Evolutionary conservation across 2,113 vertebrate genomes (phyloP).

Genomic region (Mohoua ochrocephala): DNA sequence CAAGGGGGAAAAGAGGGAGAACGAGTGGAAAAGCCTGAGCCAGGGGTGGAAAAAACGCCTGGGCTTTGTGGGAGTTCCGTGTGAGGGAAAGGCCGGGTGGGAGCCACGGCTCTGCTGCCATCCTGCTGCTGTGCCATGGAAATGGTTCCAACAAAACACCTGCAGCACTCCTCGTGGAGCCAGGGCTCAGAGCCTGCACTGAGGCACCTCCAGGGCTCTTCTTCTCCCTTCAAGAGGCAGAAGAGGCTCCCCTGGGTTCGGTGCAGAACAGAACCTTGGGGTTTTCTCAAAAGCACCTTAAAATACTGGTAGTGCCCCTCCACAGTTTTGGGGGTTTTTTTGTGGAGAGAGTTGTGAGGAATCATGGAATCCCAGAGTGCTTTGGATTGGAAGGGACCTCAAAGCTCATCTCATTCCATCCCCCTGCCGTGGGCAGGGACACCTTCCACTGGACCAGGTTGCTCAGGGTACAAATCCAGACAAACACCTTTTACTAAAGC

Average conservation of each 20-base stretch:
- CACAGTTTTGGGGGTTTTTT: not conserved
- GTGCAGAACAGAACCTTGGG: accelerated
- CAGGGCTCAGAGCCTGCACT: not conserved
- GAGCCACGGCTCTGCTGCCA: not conserved
- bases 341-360: not conserved
- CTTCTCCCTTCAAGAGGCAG: not conserved
- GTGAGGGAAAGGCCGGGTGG: not conserved
- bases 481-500: not conserved
- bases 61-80: not conserved
- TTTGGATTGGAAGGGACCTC: not conserved
- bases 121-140: not conserved
- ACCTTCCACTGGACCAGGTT: not conserved
- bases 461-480: not conserved
- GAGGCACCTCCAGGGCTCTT: not conserved
- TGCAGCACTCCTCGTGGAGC: not conserved
- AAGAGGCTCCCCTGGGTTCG: not conserved
- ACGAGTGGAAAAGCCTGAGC: not conserved
- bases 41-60: not conserved
- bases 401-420: not conserved
- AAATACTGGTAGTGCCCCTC: not conserved
- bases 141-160: not conserved
- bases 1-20: not conserved
- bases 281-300: not conserved
- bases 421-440: not conserved
- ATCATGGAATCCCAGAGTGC: not conserved